Conservation (phyloP, 2,113 vertebrate genomes). For the Malurus alboscapulatus region DNA sequence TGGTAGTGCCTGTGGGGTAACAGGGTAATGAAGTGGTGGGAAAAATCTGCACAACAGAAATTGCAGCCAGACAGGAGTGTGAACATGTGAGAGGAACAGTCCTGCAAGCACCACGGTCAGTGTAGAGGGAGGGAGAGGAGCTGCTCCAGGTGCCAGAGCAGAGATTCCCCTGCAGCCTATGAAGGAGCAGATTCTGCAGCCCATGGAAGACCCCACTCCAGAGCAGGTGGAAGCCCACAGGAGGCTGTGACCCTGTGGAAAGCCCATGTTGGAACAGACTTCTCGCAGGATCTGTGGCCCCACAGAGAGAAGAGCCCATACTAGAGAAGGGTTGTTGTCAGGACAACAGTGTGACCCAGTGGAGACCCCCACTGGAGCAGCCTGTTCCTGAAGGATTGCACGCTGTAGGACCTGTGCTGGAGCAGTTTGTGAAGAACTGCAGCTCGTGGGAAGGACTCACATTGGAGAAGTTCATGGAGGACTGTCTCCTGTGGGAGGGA, state of each 20-base stretch:
- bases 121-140: neutral
- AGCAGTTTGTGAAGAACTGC: neutral
- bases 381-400: neutral
- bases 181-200: neutral
- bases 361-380: neutral
- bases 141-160: neutral
- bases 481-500: neutral
- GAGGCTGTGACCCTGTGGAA: neutral
- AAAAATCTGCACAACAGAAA: neutral
- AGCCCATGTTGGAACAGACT: neutral
- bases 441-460: neutral
- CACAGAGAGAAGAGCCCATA: neutral
- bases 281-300: neutral
- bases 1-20: neutral
- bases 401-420: fast-evolving
- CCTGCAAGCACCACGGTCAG: neutral
- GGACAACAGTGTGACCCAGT: neutral
- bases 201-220: neutral
- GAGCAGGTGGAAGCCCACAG: neutral
- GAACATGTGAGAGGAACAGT: neutral
- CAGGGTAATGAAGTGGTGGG: neutral
- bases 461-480: neutral
- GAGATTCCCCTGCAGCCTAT: neutral
- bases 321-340: neutral
- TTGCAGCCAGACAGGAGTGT: neutral